Conservation (phyloP, 2,113 vertebrate species). For the Ellobius talpinus region DNA sequence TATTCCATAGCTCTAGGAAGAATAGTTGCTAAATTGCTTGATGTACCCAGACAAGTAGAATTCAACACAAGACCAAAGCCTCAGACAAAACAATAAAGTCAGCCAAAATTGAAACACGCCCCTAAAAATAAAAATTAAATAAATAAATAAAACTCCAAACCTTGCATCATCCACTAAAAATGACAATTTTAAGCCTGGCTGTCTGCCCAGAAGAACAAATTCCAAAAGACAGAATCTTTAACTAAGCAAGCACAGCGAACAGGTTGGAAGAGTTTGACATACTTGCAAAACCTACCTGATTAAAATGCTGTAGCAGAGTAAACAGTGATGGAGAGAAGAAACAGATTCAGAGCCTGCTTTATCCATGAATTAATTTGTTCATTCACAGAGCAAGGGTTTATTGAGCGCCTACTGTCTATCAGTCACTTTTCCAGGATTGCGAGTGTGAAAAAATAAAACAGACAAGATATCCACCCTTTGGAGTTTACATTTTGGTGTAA, state of each 20-base stretch:
- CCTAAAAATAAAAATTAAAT: slow-evolving; percentile 1
- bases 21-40: slow-evolving; percentile 79
- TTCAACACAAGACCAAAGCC: slow-evolving; percentile 75
- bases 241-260: slow-evolving; percentile 36
- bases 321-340: slow-evolving; percentile 41
- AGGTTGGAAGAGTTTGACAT: slow-evolving; percentile 57
- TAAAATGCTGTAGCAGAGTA: not conserved
- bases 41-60: slow-evolving; percentile 76
- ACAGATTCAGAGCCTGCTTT: not conserved
- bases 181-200: slow-evolving; percentile 69
- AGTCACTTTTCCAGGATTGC: not conserved
- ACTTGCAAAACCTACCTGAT: slow-evolving; percentile 37
- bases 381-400: not conserved
- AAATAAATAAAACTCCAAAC: not conserved
- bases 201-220: slow-evolving; percentile 70
- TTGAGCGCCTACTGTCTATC: not conserved
- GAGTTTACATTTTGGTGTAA: not conserved
- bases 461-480: not conserved
- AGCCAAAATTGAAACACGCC: slow-evolving; percentile 73
- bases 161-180: slow-evolving; percentile 67
- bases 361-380: not conserved
- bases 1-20: slow-evolving; percentile 68
- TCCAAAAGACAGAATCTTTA: slow-evolving; percentile 65
- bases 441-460: not conserved
- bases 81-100: slow-evolving; percentile 79